These are phyloP conservation scores for Nomada lathburiana DNA, from an alignment of 2,888 invertebrate species.

Conservation along the genomic window DNA sequence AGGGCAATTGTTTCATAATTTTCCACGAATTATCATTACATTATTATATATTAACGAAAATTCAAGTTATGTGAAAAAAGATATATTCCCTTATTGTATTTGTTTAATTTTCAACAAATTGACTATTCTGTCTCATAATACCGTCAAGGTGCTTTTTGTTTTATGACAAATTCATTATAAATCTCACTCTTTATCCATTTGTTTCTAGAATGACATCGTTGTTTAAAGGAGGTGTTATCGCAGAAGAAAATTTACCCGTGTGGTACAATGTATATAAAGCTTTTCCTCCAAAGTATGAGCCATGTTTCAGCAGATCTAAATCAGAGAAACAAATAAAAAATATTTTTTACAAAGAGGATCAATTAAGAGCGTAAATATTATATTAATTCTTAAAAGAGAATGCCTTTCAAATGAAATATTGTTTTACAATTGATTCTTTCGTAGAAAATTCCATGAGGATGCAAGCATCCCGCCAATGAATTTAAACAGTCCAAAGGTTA, in stretches of 20 bases:
- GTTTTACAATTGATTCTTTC: slow-evolving; percentile 14
- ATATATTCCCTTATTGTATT: neutral
- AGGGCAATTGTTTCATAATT: neutral
- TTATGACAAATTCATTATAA: neutral
- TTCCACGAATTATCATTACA: neutral
- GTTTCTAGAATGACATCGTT: slow-evolving; percentile 90
- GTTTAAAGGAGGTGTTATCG: slow-evolving; percentile 91
- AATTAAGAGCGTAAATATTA: slow-evolving; percentile 91
- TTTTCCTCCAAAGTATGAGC: slow-evolving; percentile 95
- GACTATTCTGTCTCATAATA: no score
- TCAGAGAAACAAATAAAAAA: slow-evolving; percentile 87
- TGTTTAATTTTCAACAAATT: neutral
- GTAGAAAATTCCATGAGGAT: slow-evolving; percentile 39
- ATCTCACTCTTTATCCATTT: neutral
- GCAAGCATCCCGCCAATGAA: neutral
- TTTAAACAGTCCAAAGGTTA: slow-evolving; percentile 4
- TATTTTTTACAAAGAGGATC: slow-evolving; percentile 94
- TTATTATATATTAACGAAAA: neutral
- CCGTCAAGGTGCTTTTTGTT: no score
- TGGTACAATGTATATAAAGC: slow-evolving; percentile 97
- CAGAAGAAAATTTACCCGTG: slow-evolving; percentile 92
- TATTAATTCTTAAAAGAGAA: neutral
- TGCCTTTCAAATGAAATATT: neutral
- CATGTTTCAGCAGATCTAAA: slow-evolving; percentile 89
- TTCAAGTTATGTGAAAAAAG: neutral